These are phyloP conservation scores for Balaenoptera acutorostrata DNA, from an alignment of 2,113 vertebrate species.

Conservation along the genomic window DNA sequence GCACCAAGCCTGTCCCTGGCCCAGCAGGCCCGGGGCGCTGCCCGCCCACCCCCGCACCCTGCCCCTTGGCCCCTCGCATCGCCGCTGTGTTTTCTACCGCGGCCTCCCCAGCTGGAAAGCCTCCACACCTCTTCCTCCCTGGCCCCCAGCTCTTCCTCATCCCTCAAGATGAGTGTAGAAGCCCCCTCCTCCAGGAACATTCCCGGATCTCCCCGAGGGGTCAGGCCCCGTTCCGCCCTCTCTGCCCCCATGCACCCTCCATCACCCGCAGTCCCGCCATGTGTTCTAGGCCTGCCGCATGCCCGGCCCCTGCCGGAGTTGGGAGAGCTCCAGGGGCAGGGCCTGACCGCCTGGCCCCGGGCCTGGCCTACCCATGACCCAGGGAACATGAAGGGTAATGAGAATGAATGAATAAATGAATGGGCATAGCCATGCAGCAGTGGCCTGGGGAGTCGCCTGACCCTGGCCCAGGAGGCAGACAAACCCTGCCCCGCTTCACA, in stretches of 20 bases:
- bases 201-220: neutral
- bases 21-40: neutral
- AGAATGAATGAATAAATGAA: neutral
- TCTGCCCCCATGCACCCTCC: rapidly evolving
- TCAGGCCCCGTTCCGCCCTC: too few species aligned
- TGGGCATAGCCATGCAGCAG: neutral
- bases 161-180: neutral
- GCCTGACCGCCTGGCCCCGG: neutral
- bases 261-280: neutral
- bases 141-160: neutral
- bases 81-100: neutral
- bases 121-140: neutral
- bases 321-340: neutral
- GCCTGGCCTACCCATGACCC: neutral
- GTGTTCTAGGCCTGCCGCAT: neutral
- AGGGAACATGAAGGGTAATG: too few species aligned
- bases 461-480: neutral
- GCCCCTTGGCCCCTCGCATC: neutral
- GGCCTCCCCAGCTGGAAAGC: neutral
- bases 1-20: neutral
- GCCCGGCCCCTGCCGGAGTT: neutral
- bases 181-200: neutral
- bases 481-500: rapidly evolving
- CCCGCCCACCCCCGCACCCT: neutral
- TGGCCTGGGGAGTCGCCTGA: neutral